Percentiles rank a stretch among this genome's conserved stretches.
Evolutionary conservation across 2,888 invertebrate species (phyloP).

Genomic region (Trichopoda pennipes): DNA sequence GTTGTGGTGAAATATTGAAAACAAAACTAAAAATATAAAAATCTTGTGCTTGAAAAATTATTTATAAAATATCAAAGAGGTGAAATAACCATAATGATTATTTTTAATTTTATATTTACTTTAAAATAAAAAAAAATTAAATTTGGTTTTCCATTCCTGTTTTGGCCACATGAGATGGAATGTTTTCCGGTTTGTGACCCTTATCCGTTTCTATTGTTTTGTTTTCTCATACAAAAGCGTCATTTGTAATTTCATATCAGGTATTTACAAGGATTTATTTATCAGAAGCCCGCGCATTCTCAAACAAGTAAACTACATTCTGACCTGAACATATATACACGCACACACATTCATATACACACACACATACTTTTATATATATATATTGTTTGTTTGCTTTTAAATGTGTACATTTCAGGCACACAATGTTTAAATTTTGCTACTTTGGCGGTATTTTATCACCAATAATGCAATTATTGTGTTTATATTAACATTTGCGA

Average conservation of each 20-base stretch:
- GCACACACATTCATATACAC: neutral
- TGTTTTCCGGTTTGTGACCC: constrained; percentile 5
- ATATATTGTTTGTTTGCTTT: neutral
- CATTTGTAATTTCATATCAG: constrained; percentile 65
- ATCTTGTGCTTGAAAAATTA: too few relatives aligned
- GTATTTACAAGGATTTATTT: constrained; percentile 66
- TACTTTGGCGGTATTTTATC: constrained; percentile 64
- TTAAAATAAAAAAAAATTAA: too few relatives aligned
- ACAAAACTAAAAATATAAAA: too few relatives aligned
- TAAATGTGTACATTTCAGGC: neutral
- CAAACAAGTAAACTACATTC: neutral
- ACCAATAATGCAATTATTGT: constrained; percentile 65
- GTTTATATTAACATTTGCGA: constrained; percentile 69
- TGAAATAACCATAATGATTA: too few relatives aligned
- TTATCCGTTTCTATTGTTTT: constrained; percentile 33
- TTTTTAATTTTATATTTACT: too few relatives aligned
- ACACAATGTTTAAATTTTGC: constrained; percentile 41
- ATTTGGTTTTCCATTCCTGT: neutral
- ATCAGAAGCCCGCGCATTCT: constrained; percentile 41
- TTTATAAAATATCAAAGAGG: too few relatives aligned
- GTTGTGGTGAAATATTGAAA: too few relatives aligned
- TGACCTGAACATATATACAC: neutral
- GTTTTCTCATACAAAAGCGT: constrained; percentile 60
- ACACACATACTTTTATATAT: neutral
- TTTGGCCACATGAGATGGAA: neutral